Conservation (phyloP, 1,140 invertebrate species). For the Drosophila willistoni region DNA sequence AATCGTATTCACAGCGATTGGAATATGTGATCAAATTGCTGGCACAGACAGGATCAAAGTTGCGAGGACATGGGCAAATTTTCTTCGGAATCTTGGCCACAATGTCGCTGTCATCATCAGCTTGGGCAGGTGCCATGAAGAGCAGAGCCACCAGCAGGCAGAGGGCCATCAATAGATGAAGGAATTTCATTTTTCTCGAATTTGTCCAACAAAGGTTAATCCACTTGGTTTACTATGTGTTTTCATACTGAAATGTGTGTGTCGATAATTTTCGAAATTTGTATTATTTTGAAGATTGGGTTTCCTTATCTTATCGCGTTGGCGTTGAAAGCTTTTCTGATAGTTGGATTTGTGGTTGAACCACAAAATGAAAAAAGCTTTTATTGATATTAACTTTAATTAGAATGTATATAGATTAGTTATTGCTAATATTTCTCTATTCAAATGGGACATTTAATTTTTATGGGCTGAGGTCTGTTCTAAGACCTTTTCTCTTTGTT, state of each 20-base stretch:
- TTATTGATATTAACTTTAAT: background rate
- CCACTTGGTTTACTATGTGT: slow-evolving; percentile 49
- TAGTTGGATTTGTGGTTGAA: background rate
- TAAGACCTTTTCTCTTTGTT: background rate
- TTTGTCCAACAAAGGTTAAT: slow-evolving; percentile 46
- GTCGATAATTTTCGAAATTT: slow-evolving; percentile 21
- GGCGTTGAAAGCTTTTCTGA: background rate
- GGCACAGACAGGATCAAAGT: slow-evolving; percentile 84
- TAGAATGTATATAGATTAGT: background rate
- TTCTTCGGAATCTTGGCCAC: background rate
- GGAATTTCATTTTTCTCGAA: slow-evolving; percentile 51
- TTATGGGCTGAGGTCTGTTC: background rate
- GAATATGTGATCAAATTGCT: slow-evolving; percentile 83
- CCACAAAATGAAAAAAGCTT: background rate
- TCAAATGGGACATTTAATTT: background rate
- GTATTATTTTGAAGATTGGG: background rate
- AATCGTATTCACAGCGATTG: slow-evolving; percentile 84
- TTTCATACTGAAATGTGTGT: slow-evolving; percentile 41
- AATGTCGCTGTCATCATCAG: background rate
- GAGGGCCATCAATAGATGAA: slow-evolving; percentile 54
- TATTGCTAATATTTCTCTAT: background rate
- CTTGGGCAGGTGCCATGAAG: slow-evolving; percentile 21
- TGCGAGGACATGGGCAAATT: slow-evolving; percentile 83
- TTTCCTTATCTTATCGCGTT: slow-evolving; percentile 60
- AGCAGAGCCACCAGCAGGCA: slow-evolving; percentile 51